These are phyloP conservation scores for Synodontis membranacea DNA, from an alignment of 2,113 vertebrate genomes.

Conservation along the genomic window DNA sequence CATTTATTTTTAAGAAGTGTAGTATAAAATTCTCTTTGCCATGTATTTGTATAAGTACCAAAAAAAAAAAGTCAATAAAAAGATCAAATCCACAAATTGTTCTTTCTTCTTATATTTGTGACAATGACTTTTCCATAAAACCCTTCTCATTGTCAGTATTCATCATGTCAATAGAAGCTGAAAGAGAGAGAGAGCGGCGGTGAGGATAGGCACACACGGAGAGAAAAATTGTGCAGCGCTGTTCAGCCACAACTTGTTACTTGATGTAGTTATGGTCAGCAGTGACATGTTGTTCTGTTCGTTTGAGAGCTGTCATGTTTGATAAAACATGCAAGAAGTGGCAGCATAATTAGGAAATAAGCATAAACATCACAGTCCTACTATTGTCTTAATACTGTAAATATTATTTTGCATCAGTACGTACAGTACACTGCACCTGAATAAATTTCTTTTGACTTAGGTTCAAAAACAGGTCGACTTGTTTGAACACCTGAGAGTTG, in stretches of 20 bases:
- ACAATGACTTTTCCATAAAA: background rate
- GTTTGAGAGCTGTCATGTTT: background rate
- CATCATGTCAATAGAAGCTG: background rate
- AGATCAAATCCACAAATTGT: background rate
- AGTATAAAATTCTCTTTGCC: background rate
- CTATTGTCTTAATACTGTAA: background rate
- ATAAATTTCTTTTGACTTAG: conserved; percentile 3
- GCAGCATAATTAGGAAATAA: background rate
- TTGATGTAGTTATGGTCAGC: background rate
- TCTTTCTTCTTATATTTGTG: background rate
- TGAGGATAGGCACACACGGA: background rate
- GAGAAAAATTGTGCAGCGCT: background rate
- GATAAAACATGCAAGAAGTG: background rate
- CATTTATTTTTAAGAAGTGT: background rate
- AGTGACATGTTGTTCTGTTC: background rate
- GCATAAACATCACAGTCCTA: background rate
- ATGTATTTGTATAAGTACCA: background rate
- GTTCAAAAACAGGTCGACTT: background rate
- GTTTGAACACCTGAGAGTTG: background rate
- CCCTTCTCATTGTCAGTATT: background rate
- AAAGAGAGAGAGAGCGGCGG: background rate
- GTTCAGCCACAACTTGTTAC: background rate
- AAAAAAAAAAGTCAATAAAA: background rate
- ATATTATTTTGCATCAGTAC: background rate
- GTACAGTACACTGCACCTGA: background rate